A percentile compares a stretch with the other conserved stretches of the same genome.
Conservation (phyloP, 2,888 invertebrate genomes). For the Cheilosia impressa region DNA sequence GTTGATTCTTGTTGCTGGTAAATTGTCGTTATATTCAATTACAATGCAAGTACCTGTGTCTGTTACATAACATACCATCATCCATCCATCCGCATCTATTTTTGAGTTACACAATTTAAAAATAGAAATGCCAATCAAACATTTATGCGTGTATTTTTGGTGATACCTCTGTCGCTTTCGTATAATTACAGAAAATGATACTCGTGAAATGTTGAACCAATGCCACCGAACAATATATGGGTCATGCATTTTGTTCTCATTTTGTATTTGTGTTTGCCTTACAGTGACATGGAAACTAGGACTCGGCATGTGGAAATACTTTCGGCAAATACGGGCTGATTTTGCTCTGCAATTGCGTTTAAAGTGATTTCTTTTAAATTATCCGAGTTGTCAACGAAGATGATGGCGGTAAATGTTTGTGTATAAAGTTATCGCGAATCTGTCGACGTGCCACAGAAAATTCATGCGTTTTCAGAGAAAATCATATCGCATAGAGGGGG, state of each 20-base stretch:
- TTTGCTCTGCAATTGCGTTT: too few relatives aligned
- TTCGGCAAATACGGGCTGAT: too few relatives aligned
- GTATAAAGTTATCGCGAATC: background rate
- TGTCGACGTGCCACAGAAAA: slow-evolving; percentile 15
- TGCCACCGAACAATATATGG: slow-evolving; percentile 45
- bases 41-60: slow-evolving; percentile 45
- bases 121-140: slow-evolving; percentile 48
- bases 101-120: slow-evolving; percentile 24
- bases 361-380: background rate
- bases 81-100: slow-evolving; percentile 14
- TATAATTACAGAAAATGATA: slow-evolving; percentile 55
- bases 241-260: slow-evolving; percentile 16
- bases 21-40: background rate
- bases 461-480: slow-evolving; percentile 6
- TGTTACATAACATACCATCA: background rate
- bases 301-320: too few relatives aligned
- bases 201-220: slow-evolving; percentile 56
- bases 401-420: background rate
- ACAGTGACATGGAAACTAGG: too few relatives aligned
- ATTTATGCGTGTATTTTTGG: slow-evolving; percentile 39
- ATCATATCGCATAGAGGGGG: slow-evolving; percentile 7
- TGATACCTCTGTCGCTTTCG: slow-evolving; percentile 33
- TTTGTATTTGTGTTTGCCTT: too few relatives aligned
- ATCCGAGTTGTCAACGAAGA: background rate
- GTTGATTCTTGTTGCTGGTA: background rate